Conservation (phyloP, 2,888 invertebrate genomes). For the Linnaemya vulpina region DNA sequence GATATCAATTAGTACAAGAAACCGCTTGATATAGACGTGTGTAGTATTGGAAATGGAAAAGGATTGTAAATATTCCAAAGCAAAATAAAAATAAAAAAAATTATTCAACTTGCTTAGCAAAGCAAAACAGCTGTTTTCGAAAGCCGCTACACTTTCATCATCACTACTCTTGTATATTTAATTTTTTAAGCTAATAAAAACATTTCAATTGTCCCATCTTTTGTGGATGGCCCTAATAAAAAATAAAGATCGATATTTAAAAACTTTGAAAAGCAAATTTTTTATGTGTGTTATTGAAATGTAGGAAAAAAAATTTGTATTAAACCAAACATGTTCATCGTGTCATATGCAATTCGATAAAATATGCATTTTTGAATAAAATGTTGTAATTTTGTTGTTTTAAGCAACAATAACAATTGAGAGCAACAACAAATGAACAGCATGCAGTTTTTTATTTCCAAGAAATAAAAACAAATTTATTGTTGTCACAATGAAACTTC, state of each 20-base stretch:
- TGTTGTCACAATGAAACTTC: not conserved
- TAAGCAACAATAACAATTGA: slow-evolving; percentile 16
- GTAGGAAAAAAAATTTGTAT: slow-evolving; percentile 55
- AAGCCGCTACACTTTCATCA: too few species aligned
- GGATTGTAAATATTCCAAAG: too few species aligned
- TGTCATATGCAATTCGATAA: slow-evolving; percentile 58
- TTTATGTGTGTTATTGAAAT: slow-evolving; percentile 12
- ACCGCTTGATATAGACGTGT: too few species aligned
- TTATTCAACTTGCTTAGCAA: too few species aligned
- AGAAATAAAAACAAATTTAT: not conserved
- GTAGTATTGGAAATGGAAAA: too few species aligned
- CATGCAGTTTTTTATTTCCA: not conserved
- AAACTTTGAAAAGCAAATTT: slow-evolving; percentile 5
- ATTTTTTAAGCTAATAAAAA: too few species aligned
- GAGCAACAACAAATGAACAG: not conserved
- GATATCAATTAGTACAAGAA: too few species aligned
- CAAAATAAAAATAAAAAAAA: too few species aligned
- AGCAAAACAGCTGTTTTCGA: too few species aligned
- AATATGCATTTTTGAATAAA: slow-evolving; percentile 28
- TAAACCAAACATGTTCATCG: slow-evolving; percentile 40
- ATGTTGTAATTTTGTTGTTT: slow-evolving; percentile 30
- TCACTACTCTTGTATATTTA: too few species aligned
- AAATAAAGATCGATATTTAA: slow-evolving; percentile 4
- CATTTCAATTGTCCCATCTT: too few species aligned
- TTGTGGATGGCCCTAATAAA: not conserved